These are phyloP conservation scores for Lingula anatina DNA, from an alignment of 2,888 invertebrate genomes.

Conservation along the genomic window DNA sequence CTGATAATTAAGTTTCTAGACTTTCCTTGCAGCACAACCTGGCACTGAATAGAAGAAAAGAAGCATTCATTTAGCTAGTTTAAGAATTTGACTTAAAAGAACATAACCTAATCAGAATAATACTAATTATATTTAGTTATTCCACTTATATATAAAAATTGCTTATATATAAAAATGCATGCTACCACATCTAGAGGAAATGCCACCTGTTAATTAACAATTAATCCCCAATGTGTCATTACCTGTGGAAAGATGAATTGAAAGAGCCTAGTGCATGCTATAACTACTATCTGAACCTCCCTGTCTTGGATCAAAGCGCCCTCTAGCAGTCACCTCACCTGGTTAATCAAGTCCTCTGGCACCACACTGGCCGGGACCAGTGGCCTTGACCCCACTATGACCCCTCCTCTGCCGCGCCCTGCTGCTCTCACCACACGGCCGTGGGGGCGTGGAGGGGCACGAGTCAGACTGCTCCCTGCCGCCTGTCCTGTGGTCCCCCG, in stretches of 20 bases:
- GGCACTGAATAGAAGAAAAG: conserved; percentile 45
- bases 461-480: conserved; percentile 38
- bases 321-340: conserved; percentile 50
- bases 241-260: too few species aligned
- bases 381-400: conserved; percentile 86
- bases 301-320: too few species aligned
- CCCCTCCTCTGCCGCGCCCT: conserved; percentile 65
- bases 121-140: too few species aligned
- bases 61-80: too few species aligned
- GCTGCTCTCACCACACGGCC: conserved; percentile 77
- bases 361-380: conserved; percentile 88
- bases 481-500: too few species aligned
- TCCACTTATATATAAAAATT: too few species aligned
- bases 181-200: too few species aligned
- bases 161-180: too few species aligned
- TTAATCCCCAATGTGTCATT: too few species aligned
- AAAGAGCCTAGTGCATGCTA: neutral
- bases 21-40: conserved; percentile 74
- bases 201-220: too few species aligned
- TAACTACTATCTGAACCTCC: neutral
- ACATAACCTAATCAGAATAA: too few species aligned
- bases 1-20: conserved; percentile 93
- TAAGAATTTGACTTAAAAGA: too few species aligned
- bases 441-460: conserved; percentile 77
- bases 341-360: conserved; percentile 95